These are phyloP conservation scores for Malurus elegans DNA, from an alignment of 2,113 vertebrate genomes.

Conservation along the genomic window DNA sequence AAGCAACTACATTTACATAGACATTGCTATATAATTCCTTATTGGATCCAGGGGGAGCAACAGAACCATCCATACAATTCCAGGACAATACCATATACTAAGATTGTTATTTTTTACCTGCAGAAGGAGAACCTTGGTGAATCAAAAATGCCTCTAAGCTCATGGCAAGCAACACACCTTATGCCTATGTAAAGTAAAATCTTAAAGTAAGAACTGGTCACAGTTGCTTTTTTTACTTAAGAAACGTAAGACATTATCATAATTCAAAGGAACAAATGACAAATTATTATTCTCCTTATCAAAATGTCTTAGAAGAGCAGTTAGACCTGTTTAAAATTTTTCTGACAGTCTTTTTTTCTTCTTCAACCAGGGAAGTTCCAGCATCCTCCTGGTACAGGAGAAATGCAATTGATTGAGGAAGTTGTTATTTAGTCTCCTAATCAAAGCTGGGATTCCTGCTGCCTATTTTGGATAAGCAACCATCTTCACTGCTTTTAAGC, in stretches of 20 bases:
- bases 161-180: neutral
- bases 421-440: neutral
- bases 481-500: neutral
- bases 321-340: neutral
- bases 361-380: neutral
- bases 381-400: neutral
- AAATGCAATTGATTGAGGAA: neutral
- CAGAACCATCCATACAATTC: neutral
- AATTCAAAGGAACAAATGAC: neutral
- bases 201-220: neutral
- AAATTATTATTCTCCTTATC: neutral
- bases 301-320: neutral
- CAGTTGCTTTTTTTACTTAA: neutral
- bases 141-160: neutral
- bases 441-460: neutral
- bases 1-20: neutral
- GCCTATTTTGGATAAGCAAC: neutral
- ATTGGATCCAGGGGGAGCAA: neutral
- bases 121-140: neutral
- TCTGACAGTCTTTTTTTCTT: neutral
- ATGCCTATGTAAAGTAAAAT: neutral
- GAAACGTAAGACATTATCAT: neutral
- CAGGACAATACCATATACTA: neutral
- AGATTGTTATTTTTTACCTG: neutral
- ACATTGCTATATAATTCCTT: neutral